These are phyloP conservation scores for Anthophora plumipes DNA, from an alignment of 2,888 invertebrate genomes.

Conservation along the genomic window DNA sequence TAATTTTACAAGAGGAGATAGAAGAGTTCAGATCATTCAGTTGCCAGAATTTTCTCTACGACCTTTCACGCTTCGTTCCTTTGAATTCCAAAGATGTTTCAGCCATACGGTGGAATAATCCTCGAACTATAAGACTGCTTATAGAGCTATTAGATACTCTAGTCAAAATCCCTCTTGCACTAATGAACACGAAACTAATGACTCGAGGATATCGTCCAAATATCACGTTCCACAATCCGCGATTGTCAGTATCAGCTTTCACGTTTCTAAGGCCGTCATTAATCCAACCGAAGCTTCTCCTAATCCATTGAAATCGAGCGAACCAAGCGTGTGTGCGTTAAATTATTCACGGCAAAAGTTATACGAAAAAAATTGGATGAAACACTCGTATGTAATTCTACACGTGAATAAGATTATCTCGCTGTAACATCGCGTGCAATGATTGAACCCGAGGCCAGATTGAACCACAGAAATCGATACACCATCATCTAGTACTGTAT, in stretches of 20 bases:
- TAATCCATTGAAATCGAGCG: too few species aligned
- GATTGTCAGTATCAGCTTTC: background rate
- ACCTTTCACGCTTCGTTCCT: too few species aligned
- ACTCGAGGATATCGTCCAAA: background rate
- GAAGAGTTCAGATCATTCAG: too few species aligned
- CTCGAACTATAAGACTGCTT: too few species aligned
- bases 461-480: slow-evolving; percentile 41
- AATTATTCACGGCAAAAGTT: background rate
- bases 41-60: too few species aligned
- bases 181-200: slow-evolving; percentile 13
- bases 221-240: background rate
- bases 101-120: too few species aligned
- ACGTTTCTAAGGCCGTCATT: background rate
- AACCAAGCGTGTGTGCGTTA: background rate
- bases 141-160: too few species aligned
- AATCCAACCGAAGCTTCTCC: background rate
- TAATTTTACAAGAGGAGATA: too few species aligned
- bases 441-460: slow-evolving; percentile 10
- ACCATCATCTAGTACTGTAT: slow-evolving; percentile 1
- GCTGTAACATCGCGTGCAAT: background rate
- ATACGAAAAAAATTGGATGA: background rate
- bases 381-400: background rate
- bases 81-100: too few species aligned
- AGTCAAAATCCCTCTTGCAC: too few species aligned
- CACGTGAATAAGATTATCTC: background rate